Evolutionary conservation across 2,888 invertebrate species (phyloP), one percentile per base, ranked within the genome.

Genomic region (Thumatha senex): DNA sequence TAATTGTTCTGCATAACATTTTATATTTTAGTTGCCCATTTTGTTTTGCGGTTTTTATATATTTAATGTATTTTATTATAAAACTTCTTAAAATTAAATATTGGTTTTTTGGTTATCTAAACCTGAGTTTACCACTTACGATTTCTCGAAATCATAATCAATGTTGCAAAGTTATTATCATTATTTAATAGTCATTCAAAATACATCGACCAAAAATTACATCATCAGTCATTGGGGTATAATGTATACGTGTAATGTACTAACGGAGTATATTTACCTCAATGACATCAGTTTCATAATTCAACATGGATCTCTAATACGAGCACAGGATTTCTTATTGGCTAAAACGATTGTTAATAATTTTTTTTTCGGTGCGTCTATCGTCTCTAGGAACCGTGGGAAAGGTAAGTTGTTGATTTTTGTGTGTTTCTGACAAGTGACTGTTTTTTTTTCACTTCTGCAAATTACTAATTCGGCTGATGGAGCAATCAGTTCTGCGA

Each of bases 401-500:
- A 86, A 86, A 78, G 71, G 62, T 54, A 56, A 57, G 52, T 65
- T 69, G 70, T 76, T 71, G 73, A 77, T 78, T 78, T 78, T 63
- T 67, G 63, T 66, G 51, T 63, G 66, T 74, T 76, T 74, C 67
- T 67, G 67, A 75, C 68, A 66, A 70, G 67, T 74, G 68, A 63
- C 69, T 63, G 67, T 78, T 80, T 82, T 82, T 63, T 67, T 82
- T 63, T 67, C 63, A 79, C 76, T 82, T 83, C 80, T 76, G 78
- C 78, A 78, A 80, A 79, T 76, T 65, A 67, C 70, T 48, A 77
- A 72, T 72, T 63, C 76, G 79, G 76, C 72, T 74, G 81, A 73
- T 70, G 66, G 74, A 75, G 75, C 82, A 80, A 83, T 84, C 78
- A 59, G 78, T 80, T 81, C 74, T 80, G 81, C 81, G 75, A 76